Evolutionary conservation across 1,140 invertebrate species (phyloP).

Genomic region (Mylabris phalerata): DNA sequence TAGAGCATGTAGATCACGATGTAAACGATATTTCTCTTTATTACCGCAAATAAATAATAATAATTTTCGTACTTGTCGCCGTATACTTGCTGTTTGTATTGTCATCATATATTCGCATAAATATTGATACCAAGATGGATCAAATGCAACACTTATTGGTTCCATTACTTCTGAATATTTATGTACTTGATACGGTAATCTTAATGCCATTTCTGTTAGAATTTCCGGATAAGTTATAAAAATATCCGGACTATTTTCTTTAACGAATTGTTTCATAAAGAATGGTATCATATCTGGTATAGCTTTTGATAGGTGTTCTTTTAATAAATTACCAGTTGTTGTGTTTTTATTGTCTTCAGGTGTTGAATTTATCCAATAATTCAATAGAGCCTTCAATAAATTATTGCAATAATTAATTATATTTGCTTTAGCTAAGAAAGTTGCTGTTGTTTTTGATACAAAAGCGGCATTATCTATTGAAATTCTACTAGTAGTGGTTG

Average conservation of each 20-base stretch:
- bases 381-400: conserved; percentile 69
- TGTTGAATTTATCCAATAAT: conserved; percentile 65
- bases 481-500: conserved; percentile 34
- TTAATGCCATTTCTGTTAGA: conserved; percentile 88
- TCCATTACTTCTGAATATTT: conserved; percentile 58
- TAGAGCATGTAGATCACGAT: conserved; percentile 86
- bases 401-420: conserved; percentile 77
- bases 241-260: conserved; percentile 79
- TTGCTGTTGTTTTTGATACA: conserved; percentile 69
- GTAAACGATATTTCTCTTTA: conserved; percentile 90
- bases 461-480: conserved; percentile 57
- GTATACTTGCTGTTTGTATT: conserved; percentile 67
- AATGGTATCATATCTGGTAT: conserved; percentile 94
- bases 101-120: conserved; percentile 98
- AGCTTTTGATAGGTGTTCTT: conserved; percentile 70
- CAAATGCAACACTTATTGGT: conserved; percentile 49
- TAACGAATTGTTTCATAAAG: conserved; percentile 88
- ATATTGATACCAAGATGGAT: conserved; percentile 65
- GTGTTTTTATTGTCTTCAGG: conserved; percentile 43
- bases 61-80: conserved; percentile 80
- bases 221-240: conserved; percentile 91
- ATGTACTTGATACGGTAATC: conserved; percentile 90
- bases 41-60: conserved; percentile 90
- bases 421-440: conserved; percentile 66
- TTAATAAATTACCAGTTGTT: conserved; percentile 59